phyloP scores from a whole-genome alignment of 2,113 vertebrate species.

The Glaucomys volans region DNA sequence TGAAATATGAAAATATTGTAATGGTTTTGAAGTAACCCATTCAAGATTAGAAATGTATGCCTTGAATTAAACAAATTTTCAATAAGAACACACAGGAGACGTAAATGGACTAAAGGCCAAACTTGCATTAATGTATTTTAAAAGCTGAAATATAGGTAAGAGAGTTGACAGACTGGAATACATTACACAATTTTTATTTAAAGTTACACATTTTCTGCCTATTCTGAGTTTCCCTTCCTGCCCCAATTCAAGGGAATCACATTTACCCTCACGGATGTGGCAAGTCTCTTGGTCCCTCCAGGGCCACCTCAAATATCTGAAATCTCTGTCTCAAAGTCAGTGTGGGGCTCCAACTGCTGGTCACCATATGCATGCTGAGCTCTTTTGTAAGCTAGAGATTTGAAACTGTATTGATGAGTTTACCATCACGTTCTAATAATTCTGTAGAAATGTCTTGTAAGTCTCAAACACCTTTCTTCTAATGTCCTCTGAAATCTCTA shows the following conservation, averaged over 20 bases:
- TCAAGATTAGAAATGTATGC: constrained; percentile 32
- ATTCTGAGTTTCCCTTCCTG: not conserved
- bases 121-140: not conserved
- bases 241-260: not conserved
- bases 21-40: constrained; percentile 36
- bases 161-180: not conserved
- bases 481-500: not conserved
- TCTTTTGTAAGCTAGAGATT: not conserved
- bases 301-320: not conserved
- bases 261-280: too few species aligned
- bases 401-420: not conserved
- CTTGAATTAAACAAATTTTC: constrained; percentile 51
- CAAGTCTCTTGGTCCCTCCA: not conserved
- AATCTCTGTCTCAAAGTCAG: not conserved
- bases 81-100: not conserved
- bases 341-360: not conserved
- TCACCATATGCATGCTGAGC: not conserved
- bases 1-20: constrained; percentile 62
- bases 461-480: not conserved
- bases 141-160: not conserved
- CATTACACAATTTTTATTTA: not conserved
- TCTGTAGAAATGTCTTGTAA: not conserved
- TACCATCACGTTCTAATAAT: not conserved
- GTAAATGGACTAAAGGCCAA: not conserved
- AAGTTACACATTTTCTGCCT: not conserved